Evolutionary conservation across 1,140 invertebrate genomes (phyloP).

Genomic region (Piezodorus guildinii): DNA sequence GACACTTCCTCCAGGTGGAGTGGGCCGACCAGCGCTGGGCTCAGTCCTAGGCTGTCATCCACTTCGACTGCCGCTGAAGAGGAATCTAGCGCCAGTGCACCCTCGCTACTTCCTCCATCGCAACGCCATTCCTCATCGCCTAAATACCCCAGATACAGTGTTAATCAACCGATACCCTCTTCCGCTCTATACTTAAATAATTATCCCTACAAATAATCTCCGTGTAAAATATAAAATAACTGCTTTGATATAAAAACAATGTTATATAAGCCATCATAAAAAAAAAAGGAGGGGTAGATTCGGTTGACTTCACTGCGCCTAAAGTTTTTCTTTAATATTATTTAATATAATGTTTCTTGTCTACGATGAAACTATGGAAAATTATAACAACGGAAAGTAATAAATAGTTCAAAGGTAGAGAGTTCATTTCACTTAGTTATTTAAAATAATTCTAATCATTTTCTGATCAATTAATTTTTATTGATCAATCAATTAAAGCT

Average conservation of each 20-base stretch:
- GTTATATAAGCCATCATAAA: not conserved
- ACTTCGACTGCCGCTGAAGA: constrained; percentile 1
- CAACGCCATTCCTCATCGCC: constrained; percentile 12
- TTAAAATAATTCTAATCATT: too few species aligned
- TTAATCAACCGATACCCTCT: not conserved
- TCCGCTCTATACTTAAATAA: not conserved
- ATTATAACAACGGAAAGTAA: too few species aligned
- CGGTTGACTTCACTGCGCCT: not conserved
- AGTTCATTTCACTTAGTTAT: too few species aligned
- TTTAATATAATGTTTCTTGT: too few species aligned
- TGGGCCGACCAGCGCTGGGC: not conserved
- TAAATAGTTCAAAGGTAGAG: too few species aligned
- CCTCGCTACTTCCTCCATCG: not conserved
- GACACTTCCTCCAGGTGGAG: not conserved
- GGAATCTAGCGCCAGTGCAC: not conserved
- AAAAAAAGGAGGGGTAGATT: not conserved
- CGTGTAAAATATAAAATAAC: not conserved
- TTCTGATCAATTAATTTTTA: too few species aligned
- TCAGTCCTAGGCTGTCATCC: constrained; percentile 3
- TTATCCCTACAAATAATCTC: not conserved
- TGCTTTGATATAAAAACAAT: too few species aligned
- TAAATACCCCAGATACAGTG: not conserved
- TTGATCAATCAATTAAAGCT: too few species aligned
- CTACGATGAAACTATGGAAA: too few species aligned
- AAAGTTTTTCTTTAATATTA: not conserved